Evolutionary conservation across 2,888 invertebrate species (phyloP).

Genomic region (Tridacna gigas): DNA sequence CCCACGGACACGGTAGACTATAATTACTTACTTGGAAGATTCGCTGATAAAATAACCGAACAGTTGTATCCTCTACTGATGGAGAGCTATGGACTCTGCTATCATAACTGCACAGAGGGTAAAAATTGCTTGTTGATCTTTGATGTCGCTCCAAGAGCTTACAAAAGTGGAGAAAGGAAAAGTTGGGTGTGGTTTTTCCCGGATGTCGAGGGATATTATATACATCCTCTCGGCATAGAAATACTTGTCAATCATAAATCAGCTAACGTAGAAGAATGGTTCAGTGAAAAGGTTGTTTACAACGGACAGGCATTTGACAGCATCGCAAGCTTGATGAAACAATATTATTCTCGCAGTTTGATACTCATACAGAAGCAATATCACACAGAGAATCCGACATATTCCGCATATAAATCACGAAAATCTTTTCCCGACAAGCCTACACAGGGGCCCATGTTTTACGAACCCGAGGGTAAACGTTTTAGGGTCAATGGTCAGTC

Average conservation of each 20-base stretch:
- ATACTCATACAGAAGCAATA: conserved; percentile 26
- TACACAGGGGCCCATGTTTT: conserved; percentile 69
- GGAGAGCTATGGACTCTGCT: conserved; percentile 70
- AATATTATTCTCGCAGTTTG: conserved; percentile 50
- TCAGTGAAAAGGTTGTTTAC: conserved; percentile 69
- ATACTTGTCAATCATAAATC: conserved; percentile 72
- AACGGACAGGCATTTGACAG: conserved; percentile 71
- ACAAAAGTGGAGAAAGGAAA: conserved; percentile 67
- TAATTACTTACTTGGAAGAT: conserved; percentile 47
- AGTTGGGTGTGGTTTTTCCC: conserved; percentile 72
- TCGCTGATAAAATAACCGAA: conserved; percentile 47
- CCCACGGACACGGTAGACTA: conserved; percentile 72
- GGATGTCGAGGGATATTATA: conserved; percentile 71
- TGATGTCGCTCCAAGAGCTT: conserved; percentile 70
- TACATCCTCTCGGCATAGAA: conserved; percentile 75
- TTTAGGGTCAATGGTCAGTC: conserved; percentile 74
- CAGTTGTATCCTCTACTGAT: conserved; percentile 65
- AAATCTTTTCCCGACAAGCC: conserved; percentile 24
- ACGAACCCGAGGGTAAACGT: conserved; percentile 78
- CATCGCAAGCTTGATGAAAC: conserved; percentile 61
- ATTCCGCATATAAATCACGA: conserved; percentile 43
- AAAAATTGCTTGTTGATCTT: conserved; percentile 66
- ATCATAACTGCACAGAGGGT: conserved; percentile 70
- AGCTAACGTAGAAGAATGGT: conserved; percentile 66
- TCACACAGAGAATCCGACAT: conserved; percentile 12